Conservation (phyloP, 2,888 invertebrate species). For the Petrolisthes cinctipes region DNA sequence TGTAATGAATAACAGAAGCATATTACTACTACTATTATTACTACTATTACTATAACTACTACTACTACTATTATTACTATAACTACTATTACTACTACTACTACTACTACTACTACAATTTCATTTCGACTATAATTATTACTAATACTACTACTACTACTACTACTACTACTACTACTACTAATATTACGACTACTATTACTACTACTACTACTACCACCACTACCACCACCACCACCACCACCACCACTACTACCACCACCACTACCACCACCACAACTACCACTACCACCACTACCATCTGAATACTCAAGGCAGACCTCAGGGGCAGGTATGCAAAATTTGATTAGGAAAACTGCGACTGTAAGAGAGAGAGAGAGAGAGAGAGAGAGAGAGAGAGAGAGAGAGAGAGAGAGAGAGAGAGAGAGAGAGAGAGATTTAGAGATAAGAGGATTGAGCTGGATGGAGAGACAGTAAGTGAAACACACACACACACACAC, state of each 20-base stretch:
- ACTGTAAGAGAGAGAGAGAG: conserved; percentile 16
- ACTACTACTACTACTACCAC: too few species aligned
- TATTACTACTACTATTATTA: neutral
- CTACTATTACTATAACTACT: neutral
- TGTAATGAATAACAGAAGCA: too few species aligned
- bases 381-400: neutral
- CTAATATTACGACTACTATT: neutral
- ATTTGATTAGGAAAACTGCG: neutral
- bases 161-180: neutral
- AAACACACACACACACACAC: neutral
- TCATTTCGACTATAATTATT: neutral
- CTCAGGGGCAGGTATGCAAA: neutral
- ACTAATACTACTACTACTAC: neutral
- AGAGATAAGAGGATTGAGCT: neutral
- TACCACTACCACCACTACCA: too few species aligned
- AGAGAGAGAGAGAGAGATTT: conserved; percentile 16
- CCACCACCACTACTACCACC: too few species aligned
- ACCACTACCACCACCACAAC: too few species aligned
- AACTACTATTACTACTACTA: neutral
- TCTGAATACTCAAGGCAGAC: too few species aligned
- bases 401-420: conserved; percentile 10
- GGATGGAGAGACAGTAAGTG: neutral
- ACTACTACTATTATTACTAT: neutral
- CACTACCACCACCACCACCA: too few species aligned
- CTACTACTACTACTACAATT: neutral